phyloP scores from a whole-genome alignment of 2,888 invertebrate genomes.

The Ypsolopha sequella region DNA sequence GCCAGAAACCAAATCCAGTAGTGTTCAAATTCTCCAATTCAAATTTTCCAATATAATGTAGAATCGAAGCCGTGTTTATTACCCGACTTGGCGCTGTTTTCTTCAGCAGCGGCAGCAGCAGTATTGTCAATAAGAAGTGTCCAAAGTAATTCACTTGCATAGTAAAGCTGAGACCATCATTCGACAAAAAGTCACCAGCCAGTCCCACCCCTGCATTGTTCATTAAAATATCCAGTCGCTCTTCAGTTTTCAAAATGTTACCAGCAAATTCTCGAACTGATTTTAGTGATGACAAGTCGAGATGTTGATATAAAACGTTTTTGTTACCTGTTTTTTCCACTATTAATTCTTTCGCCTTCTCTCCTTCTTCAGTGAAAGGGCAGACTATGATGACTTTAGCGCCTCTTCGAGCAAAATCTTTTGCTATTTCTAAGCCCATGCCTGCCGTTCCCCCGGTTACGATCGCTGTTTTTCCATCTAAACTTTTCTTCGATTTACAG shows the following conservation, averaged over 20 bases:
- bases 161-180: slow-evolving; percentile 87
- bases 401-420: slow-evolving; percentile 48
- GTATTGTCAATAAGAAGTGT: slow-evolving; percentile 89
- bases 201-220: slow-evolving; percentile 89
- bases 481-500: slow-evolving; percentile 46
- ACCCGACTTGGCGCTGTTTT: slow-evolving; percentile 80
- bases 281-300: slow-evolving; percentile 80
- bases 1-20: slow-evolving; percentile 53
- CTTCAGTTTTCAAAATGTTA: slow-evolving; percentile 78
- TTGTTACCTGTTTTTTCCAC: slow-evolving; percentile 75
- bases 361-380: slow-evolving; percentile 46
- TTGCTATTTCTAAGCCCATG: slow-evolving; percentile 51
- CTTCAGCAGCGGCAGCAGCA: slow-evolving; percentile 84
- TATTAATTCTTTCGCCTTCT: slow-evolving; percentile 69
- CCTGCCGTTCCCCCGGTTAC: slow-evolving; percentile 55
- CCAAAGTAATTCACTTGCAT: slow-evolving; percentile 96
- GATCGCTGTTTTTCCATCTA: slow-evolving; percentile 43
- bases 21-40: slow-evolving; percentile 79
- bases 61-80: slow-evolving; percentile 81
- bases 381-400: slow-evolving; percentile 55
- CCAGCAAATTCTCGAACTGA: slow-evolving; percentile 86
- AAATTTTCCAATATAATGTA: slow-evolving; percentile 77
- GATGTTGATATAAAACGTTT: slow-evolving; percentile 76
- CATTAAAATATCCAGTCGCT: slow-evolving; percentile 82
- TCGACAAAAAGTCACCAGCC: slow-evolving; percentile 71